Conservation (phyloP, 1,140 invertebrate species). For the Schlechtendalia chinensis region DNA sequence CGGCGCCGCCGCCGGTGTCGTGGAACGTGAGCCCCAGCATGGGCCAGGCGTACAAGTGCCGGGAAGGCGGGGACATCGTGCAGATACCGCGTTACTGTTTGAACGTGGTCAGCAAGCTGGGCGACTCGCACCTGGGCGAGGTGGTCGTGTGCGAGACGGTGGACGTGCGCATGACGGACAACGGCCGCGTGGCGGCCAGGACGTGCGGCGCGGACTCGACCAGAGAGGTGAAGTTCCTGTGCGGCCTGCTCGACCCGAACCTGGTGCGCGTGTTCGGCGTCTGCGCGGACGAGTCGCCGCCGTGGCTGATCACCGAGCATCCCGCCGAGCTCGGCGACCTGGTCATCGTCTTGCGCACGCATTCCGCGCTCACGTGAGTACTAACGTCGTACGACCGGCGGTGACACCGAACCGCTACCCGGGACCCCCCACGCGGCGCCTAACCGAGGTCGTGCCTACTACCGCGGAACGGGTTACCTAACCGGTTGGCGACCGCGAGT, state of each 20-base stretch:
- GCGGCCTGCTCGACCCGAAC: constrained; percentile 71
- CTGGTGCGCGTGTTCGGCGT: constrained; percentile 73
- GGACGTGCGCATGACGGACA: constrained; percentile 57
- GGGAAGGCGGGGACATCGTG: constrained; percentile 62
- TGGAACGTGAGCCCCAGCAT: constrained; percentile 67
- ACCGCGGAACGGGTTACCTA: too few relatives aligned
- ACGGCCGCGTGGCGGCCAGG: constrained; percentile 53
- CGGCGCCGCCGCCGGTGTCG: constrained; percentile 61
- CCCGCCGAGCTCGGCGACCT: constrained; percentile 76
- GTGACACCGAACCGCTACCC: too few relatives aligned
- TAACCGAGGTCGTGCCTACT: too few relatives aligned
- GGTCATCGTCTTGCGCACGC: constrained; percentile 65
- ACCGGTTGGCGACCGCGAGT: too few relatives aligned
- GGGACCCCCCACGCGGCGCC: too few relatives aligned
- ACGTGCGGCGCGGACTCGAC: constrained; percentile 58
- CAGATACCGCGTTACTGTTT: constrained; percentile 69
- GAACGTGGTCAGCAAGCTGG: constrained; percentile 69
- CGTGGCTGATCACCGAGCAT: constrained; percentile 75
- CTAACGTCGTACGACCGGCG: too few relatives aligned
- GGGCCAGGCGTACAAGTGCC: constrained; percentile 63
- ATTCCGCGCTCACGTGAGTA: constrained; percentile 52
- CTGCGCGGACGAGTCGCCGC: constrained; percentile 64
- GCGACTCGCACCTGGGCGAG: constrained; percentile 73
- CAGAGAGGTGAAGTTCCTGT: constrained; percentile 71
- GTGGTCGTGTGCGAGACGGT: constrained; percentile 62